A percentile compares a stretch with the other conserved stretches of the same genome.
Conservation (phyloP, 2,797 vertebrate genomes). For the Distichodus sexfasciatus region DNA sequence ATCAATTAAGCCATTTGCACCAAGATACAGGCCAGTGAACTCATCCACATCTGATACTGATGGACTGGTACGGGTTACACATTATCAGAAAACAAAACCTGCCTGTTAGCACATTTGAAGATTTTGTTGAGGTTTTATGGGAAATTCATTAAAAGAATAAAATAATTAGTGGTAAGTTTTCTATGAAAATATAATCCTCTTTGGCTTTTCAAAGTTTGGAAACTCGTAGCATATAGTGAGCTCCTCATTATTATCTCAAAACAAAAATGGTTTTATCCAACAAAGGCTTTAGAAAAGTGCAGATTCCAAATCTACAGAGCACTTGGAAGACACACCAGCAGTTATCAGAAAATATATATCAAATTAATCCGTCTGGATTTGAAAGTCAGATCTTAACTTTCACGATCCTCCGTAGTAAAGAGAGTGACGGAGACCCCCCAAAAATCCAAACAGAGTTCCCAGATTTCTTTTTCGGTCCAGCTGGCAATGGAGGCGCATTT, state of each 20-base stretch:
- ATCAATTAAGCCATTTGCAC: slow-evolving; percentile 58
- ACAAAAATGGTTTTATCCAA: background rate
- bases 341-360: slow-evolving; percentile 22
- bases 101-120: too few relatives aligned
- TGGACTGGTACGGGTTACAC: background rate
- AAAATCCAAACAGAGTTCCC: slow-evolving; percentile 24
- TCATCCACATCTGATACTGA: slow-evolving; percentile 11
- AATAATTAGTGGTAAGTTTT: too few relatives aligned
- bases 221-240: too few relatives aligned
- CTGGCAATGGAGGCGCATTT: slow-evolving; percentile 26
- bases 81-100: background rate
- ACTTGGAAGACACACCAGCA: background rate
- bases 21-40: slow-evolving; percentile 18
- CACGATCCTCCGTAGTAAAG: slow-evolving; percentile 31
- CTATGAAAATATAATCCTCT: too few relatives aligned
- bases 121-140: too few relatives aligned
- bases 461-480: slow-evolving; percentile 36
- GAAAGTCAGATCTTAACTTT: slow-evolving; percentile 39
- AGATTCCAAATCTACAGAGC: slow-evolving; percentile 9
- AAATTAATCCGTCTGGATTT: slow-evolving; percentile 27
- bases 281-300: background rate
- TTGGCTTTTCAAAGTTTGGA: too few relatives aligned
- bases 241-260: background rate
- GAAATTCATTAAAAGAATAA: too few relatives aligned
- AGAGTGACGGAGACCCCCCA: slow-evolving; percentile 14